Percentiles rank a stretch among this genome's conserved stretches.
phyloP scores from a whole-genome alignment of 2,888 invertebrate genomes.

The Agonum fuliginosum region DNA sequence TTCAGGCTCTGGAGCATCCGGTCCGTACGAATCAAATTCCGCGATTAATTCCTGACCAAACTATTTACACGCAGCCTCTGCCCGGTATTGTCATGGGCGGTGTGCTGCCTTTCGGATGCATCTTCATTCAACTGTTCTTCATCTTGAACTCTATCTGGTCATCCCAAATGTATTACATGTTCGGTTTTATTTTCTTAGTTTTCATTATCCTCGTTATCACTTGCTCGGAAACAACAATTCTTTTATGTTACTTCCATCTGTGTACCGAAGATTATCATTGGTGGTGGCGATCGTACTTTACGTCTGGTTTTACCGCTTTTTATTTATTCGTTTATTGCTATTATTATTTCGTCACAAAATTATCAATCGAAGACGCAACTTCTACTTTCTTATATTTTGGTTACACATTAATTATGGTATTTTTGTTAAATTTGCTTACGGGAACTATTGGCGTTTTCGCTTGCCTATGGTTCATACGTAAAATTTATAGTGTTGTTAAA shows the following conservation, averaged over 20 bases:
- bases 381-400: slow-evolving; percentile 99
- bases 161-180: slow-evolving; percentile 99
- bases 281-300: slow-evolving; percentile 98
- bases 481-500: slow-evolving; percentile 99
- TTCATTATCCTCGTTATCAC: slow-evolving; percentile 98
- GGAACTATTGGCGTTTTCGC: slow-evolving; percentile 99
- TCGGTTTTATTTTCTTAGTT: slow-evolving; percentile 97
- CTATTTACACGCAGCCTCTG: slow-evolving; percentile 96
- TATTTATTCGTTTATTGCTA: slow-evolving; percentile 98
- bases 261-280: slow-evolving; percentile 99
- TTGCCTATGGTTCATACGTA: slow-evolving; percentile 98
- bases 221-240: slow-evolving; percentile 98
- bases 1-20: slow-evolving; percentile 94
- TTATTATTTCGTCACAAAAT: slow-evolving; percentile 97
- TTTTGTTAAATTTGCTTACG: slow-evolving; percentile 97
- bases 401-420: slow-evolving; percentile 98
- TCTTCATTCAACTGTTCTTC: slow-evolving; percentile 99
- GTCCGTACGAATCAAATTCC: slow-evolving; percentile 99
- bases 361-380: slow-evolving; percentile 94
- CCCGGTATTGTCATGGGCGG: slow-evolving; percentile 99
- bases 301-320: slow-evolving; percentile 96
- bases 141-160: slow-evolving; percentile 99
- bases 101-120: slow-evolving; percentile 97
- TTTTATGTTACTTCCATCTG: slow-evolving; percentile 98
- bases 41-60: slow-evolving; percentile 98